These are phyloP conservation scores for Muricea muricata DNA, from an alignment of 92 coral and sea anemone genomes.

Conservation along the genomic window DNA sequence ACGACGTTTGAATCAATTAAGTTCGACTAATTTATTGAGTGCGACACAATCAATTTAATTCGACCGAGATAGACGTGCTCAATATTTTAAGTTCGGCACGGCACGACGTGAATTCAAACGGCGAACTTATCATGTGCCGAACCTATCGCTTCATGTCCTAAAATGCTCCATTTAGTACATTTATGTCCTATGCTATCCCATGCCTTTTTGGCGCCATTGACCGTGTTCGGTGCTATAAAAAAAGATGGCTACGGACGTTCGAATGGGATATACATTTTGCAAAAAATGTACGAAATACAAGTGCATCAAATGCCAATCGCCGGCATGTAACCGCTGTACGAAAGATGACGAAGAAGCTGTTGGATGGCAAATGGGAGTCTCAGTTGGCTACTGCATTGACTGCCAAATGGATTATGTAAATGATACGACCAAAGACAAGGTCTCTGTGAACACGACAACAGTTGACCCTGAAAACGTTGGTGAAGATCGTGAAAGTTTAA, in stretches of 20 bases:
- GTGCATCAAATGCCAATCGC: constrained; percentile 1
- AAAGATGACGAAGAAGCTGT: constrained; percentile 13
- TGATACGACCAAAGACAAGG: not conserved
- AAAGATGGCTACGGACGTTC: no score
- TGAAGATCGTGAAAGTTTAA: not conserved
- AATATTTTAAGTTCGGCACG: not conserved
- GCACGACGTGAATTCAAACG: constrained; percentile 21
- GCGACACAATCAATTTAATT: not conserved
- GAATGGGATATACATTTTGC: no score
- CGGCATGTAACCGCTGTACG: constrained; percentile 24
- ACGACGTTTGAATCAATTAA: constrained; percentile 41
- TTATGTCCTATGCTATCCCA: not conserved
- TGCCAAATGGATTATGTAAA: not conserved
- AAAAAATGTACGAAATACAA: not conserved
- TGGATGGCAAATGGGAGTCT: constrained; percentile 23
- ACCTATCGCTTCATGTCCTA: not conserved
- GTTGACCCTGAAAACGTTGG: not conserved
- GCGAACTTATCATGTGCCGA: constrained; percentile 26
- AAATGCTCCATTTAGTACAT: not conserved
- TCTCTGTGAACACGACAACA: not conserved
- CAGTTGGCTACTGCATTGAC: constrained; percentile 10
- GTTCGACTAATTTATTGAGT: constrained; percentile 13
- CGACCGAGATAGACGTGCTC: not conserved
- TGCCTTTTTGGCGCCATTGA: not conserved
- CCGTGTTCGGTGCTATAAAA: not conserved